Evolutionary conservation across 2,113 vertebrate species (phyloP).

Genomic region (Herpetotheres cachinnans): DNA sequence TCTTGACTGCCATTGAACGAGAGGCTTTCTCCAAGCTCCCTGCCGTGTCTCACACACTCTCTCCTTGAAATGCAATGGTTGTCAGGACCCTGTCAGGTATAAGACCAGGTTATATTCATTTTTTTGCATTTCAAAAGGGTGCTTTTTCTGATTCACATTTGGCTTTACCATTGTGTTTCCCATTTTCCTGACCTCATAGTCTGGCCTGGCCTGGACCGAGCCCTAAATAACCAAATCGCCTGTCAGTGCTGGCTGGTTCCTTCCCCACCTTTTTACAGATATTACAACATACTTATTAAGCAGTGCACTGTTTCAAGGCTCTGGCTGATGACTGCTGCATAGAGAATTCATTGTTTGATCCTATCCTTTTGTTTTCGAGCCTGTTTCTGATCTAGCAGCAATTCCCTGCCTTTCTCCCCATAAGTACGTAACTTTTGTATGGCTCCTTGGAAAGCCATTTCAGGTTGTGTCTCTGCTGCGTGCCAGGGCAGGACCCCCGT

Average conservation of each 20-base stretch:
- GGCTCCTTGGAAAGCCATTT: background rate
- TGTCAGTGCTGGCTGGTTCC: background rate
- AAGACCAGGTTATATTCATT: background rate
- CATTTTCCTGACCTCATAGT: background rate
- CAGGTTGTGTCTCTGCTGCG: background rate
- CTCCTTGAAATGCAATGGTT: background rate
- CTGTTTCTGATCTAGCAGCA: background rate
- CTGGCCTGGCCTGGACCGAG: background rate
- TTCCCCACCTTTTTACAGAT: background rate
- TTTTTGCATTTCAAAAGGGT: background rate
- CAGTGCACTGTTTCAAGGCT: background rate
- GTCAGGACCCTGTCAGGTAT: background rate
- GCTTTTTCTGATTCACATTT: background rate
- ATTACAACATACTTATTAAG: background rate
- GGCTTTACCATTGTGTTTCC: background rate
- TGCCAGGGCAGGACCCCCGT: background rate
- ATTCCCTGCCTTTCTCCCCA: background rate
- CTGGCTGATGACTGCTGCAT: background rate
- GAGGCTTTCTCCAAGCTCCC: background rate
- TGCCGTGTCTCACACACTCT: background rate
- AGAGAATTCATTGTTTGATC: background rate
- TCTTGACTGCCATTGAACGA: background rate
- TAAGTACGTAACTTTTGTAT: accelerated
- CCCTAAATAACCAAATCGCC: background rate
- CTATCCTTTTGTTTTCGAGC: background rate